Evolutionary conservation across 64 coral and sea anemone genomes (phyloP), one percentile per base, ranked within the genome.

Genomic region (Cladopsammia gracilis): DNA sequence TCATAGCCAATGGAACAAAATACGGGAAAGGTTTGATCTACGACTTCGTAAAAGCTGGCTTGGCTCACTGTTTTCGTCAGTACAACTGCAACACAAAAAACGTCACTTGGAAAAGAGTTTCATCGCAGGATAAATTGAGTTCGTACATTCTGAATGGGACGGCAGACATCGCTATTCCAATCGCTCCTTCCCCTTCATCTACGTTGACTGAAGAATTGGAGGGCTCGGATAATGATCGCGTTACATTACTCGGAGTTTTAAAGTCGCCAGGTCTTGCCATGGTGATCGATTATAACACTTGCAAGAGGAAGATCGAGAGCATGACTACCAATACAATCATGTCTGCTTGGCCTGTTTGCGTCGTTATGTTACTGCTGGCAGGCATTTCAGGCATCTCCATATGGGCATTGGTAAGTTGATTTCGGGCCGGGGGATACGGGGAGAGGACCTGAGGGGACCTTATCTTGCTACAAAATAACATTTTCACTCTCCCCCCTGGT

Each of bases 361-460:
- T 48, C 9, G 65, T 71, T 26, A 82, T 82, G 59, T n/a, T 90
- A 8, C 46, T 90, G 6, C 14, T 90, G 51, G 88, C 88, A 18
- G 88, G 73, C 11, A 90, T 80, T 81, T 77, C 88, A 4, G 88
- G 88, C 3, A 70, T 90, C 62, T 52, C 67, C 5, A 70, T 90
- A 19, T 90, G 88, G 88, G 60, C 67, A 44, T 51, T 90, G 88
- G 88, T 90, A 54, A 54, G 52, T 56, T 6, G 11, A 56, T 56
- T 56, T 8, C 52, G 52, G 52, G 6, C 11, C 3, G 6, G 52
- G 6, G 52, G 52, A 56, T 8, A 11, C 11, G 52, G 52, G 52
- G 52, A 56, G 52, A 3, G 52, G 6, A 11, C 52, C 6, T 56
- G 6, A 56, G 52, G 6, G 52, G 52, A 56, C 34, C 34, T 34